Base-by-base conservation (phyloP, 1,140 invertebrate genomes). In the Chlorops oryzae region DNA sequence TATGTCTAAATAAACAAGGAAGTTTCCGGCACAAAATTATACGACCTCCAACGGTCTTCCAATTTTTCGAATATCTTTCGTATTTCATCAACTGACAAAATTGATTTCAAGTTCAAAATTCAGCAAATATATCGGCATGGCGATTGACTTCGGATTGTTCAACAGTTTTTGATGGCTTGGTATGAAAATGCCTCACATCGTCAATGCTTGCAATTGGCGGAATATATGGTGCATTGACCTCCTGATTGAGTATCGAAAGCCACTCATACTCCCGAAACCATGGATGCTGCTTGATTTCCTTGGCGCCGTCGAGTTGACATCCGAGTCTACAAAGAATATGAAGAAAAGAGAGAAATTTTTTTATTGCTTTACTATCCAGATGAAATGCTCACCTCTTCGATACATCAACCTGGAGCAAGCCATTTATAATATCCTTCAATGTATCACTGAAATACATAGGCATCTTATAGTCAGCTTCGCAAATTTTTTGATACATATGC, bases 401-500 rank as follows among this genome's bases (percentile, higher is more conserved):
- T 5, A 92, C 74, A 65, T 98, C 93, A 2, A 78, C 71, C 66
- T 85, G 90, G 1, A 98, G 77, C 18, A 96, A 74, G 63, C 90
- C 89, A 44, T 83, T 80, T 13, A 97, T 61, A 2, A 98, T 70
- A 73, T 92, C 86, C 62, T 85, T 90, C 37, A 98, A 64, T 54
- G 94, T 88, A 0, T 72, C 55, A 2, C 77, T 79, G 49, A 88
- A 89, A 51, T 80, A 79, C 1, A 71, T 73, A 0, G 86, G 81
- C 57, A 81, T 79, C 75, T 76, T 78, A 59, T 82, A 89, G 65
- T 83, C 87, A 10, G 82, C 82, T 2, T 78, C 59, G 9, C 92
- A 82, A 43, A 92, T 91, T 63, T 83, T 86, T 65, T 95, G 90
- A 72, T 95, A 97, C 22, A 95, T 88, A 63, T 88, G 85, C 74